A percentile compares a stretch with the other conserved stretches of the same genome.
Evolutionary conservation across 1,140 invertebrate genomes (phyloP).

Genomic region (Hyposmocoma kahamanoa): DNA sequence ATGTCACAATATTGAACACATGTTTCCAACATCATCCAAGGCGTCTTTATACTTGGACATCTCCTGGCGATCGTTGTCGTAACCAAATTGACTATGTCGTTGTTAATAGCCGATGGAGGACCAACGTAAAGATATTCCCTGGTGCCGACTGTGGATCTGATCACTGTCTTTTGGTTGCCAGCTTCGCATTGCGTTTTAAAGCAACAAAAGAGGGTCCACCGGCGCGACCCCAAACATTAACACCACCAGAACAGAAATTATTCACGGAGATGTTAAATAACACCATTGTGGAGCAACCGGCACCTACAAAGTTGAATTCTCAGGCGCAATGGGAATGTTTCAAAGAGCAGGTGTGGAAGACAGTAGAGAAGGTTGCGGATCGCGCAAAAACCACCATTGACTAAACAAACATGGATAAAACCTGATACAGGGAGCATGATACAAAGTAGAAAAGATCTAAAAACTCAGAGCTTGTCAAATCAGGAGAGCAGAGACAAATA

Average conservation of each 20-base stretch:
- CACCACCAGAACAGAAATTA: not conserved
- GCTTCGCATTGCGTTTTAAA: not conserved
- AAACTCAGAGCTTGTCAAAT: not conserved
- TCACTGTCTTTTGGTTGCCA: not conserved
- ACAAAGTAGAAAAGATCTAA: not conserved
- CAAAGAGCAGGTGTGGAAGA: no score
- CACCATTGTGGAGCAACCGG: no score
- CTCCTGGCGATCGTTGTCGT: not conserved
- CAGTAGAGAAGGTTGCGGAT: no score
- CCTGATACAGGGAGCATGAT: not conserved
- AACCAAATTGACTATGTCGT: conserved; percentile 20
- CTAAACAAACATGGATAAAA: no score
- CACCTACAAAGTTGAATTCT: no score
- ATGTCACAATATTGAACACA: conserved; percentile 15
- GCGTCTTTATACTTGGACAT: conserved; percentile 11
- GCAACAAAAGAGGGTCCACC: not conserved
- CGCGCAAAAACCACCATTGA: no score
- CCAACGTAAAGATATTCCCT: conserved; percentile 6
- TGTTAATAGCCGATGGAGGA: conserved; percentile 10
- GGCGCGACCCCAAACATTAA: not conserved
- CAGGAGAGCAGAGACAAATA: not conserved
- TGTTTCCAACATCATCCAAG: conserved; percentile 10
- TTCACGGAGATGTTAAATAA: no score
- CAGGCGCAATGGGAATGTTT: no score
- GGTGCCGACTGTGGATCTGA: conserved; percentile 11